phyloP scores from a whole-genome alignment of 2,797 vertebrate species.

The Hypotaenidia philippensis region DNA sequence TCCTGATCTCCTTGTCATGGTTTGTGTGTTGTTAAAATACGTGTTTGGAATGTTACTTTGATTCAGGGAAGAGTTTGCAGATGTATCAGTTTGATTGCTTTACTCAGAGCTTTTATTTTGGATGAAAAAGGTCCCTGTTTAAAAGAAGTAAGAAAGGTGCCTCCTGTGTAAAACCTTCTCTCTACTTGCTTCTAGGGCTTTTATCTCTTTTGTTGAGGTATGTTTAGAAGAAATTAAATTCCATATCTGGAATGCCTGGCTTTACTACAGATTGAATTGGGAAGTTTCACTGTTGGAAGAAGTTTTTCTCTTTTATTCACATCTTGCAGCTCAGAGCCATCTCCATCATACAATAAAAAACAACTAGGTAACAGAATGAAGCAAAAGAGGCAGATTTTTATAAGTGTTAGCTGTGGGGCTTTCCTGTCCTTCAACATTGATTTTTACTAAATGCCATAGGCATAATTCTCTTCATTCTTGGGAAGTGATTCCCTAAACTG shows the following conservation, averaged over 20 bases:
- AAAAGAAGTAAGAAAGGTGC: not conserved
- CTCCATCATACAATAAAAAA: constrained; percentile 36
- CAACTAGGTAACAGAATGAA: constrained; percentile 33
- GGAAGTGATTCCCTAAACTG: constrained; percentile 57
- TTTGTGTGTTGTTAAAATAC: not conserved
- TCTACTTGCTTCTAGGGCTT: not conserved
- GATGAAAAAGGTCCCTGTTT: not conserved
- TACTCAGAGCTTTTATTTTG: not conserved
- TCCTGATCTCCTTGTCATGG: not conserved
- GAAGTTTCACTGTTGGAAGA: constrained; percentile 30
- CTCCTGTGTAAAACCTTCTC: constrained; percentile 6
- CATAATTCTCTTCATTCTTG: constrained; percentile 56
- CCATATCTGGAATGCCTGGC: not conserved
- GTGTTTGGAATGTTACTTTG: not conserved
- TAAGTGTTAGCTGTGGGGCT: constrained; percentile 44
- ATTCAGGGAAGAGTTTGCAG: not conserved
- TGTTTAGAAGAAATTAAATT: constrained; percentile 35
- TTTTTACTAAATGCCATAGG: constrained; percentile 49
- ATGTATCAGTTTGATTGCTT: not conserved
- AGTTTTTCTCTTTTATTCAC: constrained; percentile 32
- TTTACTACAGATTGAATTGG: constrained; percentile 16
- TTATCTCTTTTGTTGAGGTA: not conserved
- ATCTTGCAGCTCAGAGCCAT: constrained; percentile 29
- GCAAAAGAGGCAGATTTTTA: constrained; percentile 28
- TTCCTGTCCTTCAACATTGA: constrained; percentile 61